phyloP scores from a whole-genome alignment of 1,140 invertebrate genomes.

The Orchesella cincta region DNA sequence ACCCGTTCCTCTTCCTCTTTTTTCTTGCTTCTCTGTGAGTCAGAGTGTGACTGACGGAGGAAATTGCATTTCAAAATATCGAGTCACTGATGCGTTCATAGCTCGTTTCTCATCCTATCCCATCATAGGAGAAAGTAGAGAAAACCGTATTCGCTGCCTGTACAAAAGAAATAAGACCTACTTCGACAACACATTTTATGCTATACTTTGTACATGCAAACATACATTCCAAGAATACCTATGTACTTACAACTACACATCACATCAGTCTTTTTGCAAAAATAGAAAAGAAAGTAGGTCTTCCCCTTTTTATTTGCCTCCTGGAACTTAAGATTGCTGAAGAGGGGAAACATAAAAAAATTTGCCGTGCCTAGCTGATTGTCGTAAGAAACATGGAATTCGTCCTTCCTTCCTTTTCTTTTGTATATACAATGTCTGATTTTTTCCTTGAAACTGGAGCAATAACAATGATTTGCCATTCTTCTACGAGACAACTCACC shows the following conservation, averaged over 20 bases:
- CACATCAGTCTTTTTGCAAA: not conserved
- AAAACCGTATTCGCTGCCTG: too few species aligned
- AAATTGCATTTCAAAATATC: slow-evolving; percentile 49
- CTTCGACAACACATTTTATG: not conserved
- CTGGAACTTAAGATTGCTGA: not conserved
- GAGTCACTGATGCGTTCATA: slow-evolving; percentile 46
- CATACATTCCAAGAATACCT: too few species aligned
- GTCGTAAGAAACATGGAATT: not conserved
- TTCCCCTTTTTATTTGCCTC: not conserved
- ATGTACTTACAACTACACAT: not conserved
- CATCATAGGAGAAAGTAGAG: too few species aligned
- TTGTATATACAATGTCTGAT: too few species aligned
- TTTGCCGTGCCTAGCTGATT: not conserved
- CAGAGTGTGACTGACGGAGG: slow-evolving; percentile 46
- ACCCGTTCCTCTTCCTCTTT: not conserved
- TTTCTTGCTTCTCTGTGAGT: not conserved
- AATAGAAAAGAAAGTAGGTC: not conserved
- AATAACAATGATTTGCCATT: too few species aligned
- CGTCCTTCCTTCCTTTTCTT: not conserved
- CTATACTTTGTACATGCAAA: too few species aligned
- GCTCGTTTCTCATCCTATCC: not conserved
- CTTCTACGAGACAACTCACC: not conserved
- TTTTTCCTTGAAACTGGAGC: too few species aligned
- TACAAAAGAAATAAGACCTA: too few species aligned
- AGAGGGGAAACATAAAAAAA: not conserved